phyloP scores from a whole-genome alignment of 2,113 vertebrate species.

The Morone saxatilis region DNA sequence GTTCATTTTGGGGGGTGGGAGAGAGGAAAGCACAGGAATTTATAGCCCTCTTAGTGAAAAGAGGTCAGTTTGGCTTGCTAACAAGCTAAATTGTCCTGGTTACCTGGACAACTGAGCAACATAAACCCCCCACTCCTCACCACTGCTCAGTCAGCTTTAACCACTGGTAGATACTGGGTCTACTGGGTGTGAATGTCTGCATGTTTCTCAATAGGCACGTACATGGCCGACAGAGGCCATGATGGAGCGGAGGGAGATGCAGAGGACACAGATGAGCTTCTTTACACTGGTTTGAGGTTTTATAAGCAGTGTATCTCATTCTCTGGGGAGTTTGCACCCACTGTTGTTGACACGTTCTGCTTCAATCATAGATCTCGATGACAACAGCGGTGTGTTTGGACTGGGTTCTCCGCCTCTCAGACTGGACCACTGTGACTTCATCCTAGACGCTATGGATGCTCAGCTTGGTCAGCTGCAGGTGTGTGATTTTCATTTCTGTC shows the following conservation, averaged over 20 bases:
- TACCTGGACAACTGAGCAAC: conserved; percentile 73
- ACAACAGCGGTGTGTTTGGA: conserved; percentile 2
- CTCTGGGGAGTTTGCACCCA: background rate
- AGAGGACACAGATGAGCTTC: conserved; percentile 63
- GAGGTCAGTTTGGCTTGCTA: conserved; percentile 39
- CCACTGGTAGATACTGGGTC: conserved; percentile 8
- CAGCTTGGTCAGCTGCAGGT: conserved; percentile 80
- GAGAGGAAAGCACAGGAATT: conserved; percentile 22
- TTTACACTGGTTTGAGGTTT: conserved; percentile 69
- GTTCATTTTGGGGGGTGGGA: background rate
- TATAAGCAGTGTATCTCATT: background rate
- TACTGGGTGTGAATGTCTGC: conserved; percentile 30
- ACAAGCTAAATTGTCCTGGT: conserved; percentile 59
- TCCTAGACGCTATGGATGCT: conserved; percentile 79
- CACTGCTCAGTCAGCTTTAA: conserved; percentile 6
- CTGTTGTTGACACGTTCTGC: background rate
- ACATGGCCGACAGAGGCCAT: conserved; percentile 66
- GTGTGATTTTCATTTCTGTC: conserved; percentile 13
- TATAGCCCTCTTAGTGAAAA: conserved; percentile 42
- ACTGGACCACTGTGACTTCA: conserved; percentile 70
- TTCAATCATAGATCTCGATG: conserved; percentile 47
- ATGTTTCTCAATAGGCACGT: conserved; percentile 20
- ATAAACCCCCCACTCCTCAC: conserved; percentile 42
- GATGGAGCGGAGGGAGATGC: conserved; percentile 8
- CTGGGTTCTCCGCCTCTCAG: conserved; percentile 6